Base-by-base conservation (phyloP, 2,113 vertebrate genomes). In the Campylomormyrus numenius region DNA sequence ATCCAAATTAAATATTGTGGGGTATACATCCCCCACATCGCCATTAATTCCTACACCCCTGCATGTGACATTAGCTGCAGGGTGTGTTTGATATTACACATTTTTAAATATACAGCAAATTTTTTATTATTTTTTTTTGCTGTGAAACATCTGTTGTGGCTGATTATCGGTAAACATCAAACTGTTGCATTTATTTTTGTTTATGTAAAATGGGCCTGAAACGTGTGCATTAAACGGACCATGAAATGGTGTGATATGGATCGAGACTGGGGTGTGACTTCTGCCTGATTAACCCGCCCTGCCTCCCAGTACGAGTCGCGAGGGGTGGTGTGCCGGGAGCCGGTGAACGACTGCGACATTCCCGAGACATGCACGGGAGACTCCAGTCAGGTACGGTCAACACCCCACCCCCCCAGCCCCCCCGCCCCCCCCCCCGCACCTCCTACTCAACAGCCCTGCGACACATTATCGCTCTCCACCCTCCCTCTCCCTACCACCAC, bases 331-430 rank as follows among this genome's bases (percentile, higher is more conserved):
- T 99, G 98, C 91, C 95, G 98, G 77, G 97, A 97, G 83, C 95
- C 96, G 0, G 97, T 99, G 89, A 99, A 98, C 0, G 97, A 98
- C 93, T 99, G 98, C 15, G 98, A 99, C 91, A 97, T 99, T 91
- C 96, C 97, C 0, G 98, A 99, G 94, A 97, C 95, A 83, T 99
- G 98, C 95, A 97, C 97, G 0, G 98, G 98, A 80, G 98, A 99
- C 95, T 98, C 98, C 56, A 99, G 98, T 94, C 98, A 98, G 97
- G 98, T 99, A 91, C 49, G 90, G 48, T 15, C 89, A n/a, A n/a
- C n/a, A n/a, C n/a, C n/a, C n/a, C n/a, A n/a, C n/a, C n/a, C n/a
- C n/a, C n/a, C n/a, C n/a, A n/a, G n/a, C n/a, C n/a, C n/a, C n/a
- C n/a, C n/a, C n/a, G n/a, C n/a, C n/a, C n/a, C n/a, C n/a, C n/a